phyloP scores from a whole-genome alignment of 2,888 invertebrate species.

The Sarcophaga subvicina region DNA sequence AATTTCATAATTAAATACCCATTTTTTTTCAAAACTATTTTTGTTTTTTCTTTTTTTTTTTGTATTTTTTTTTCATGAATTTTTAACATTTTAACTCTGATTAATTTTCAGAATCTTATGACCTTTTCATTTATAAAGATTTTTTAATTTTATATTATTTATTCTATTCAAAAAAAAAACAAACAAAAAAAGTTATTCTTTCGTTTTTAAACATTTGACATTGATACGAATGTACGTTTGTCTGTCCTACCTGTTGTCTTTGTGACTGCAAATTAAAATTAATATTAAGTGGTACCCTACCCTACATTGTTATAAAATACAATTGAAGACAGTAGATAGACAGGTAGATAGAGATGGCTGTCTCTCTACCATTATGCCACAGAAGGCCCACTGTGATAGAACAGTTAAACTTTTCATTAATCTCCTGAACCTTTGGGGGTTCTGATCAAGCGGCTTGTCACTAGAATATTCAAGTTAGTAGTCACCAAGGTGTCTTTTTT shows the following conservation, averaged over 20 bases:
- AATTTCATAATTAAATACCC: slow-evolving; percentile 41
- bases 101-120: slow-evolving; percentile 31
- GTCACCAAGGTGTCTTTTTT: no score
- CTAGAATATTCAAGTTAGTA: no score
- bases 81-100: background rate
- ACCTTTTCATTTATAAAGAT: slow-evolving; percentile 56
- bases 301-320: background rate
- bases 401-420: no score
- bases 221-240: slow-evolving; percentile 45
- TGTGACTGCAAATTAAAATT: background rate
- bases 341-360: no score
- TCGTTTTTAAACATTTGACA: slow-evolving; percentile 48
- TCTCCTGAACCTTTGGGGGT: no score
- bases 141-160: slow-evolving; percentile 1
- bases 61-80: background rate
- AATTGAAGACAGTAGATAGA: no score
- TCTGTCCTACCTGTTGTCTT: background rate
- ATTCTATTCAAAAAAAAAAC: slow-evolving; percentile 31
- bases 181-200: background rate
- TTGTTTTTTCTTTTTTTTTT: background rate
- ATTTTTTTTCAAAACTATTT: background rate
- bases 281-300: slow-evolving; percentile 40
- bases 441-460: no score
- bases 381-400: no score
- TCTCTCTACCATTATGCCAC: no score